Evolutionary conservation across 2,797 vertebrate species (phyloP).

Genomic region (Hippoglossus hippoglossus): DNA sequence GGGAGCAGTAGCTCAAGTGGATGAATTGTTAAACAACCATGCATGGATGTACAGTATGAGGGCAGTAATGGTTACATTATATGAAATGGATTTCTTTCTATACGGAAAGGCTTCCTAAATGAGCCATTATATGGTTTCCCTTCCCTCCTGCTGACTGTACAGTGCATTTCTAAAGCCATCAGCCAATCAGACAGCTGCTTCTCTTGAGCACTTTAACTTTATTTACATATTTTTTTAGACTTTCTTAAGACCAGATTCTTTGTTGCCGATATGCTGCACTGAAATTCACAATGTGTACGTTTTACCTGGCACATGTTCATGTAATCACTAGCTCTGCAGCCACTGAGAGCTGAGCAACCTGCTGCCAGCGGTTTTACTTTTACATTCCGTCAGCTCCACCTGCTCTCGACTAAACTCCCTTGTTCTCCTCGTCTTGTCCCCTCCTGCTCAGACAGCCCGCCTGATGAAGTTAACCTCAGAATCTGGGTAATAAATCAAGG

Average conservation of each 20-base stretch:
- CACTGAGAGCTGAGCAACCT: slow-evolving; percentile 9
- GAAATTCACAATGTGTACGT: neutral
- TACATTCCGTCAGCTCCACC: slow-evolving; percentile 1
- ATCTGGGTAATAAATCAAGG: slow-evolving; percentile 71
- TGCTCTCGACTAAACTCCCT: neutral
- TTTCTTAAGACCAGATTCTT: neutral
- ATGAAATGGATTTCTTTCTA: too few relatives aligned
- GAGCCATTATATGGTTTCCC: too few relatives aligned
- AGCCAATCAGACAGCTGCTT: too few relatives aligned
- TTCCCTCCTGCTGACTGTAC: too few relatives aligned
- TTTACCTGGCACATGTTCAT: slow-evolving; percentile 14
- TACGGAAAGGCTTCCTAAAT: too few relatives aligned
- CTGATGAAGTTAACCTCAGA: slow-evolving; percentile 67
- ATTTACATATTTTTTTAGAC: neutral
- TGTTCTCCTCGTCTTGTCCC: neutral
- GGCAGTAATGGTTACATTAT: too few relatives aligned
- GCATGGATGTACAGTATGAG: too few relatives aligned
- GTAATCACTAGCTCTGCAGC: slow-evolving; percentile 36
- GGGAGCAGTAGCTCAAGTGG: too few relatives aligned
- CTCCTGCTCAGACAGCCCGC: slow-evolving; percentile 36
- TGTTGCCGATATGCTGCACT: too few relatives aligned
- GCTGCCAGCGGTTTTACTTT: slow-evolving; percentile 10
- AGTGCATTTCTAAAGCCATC: too few relatives aligned
- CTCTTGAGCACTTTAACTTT: too few relatives aligned
- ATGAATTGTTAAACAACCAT: too few relatives aligned